Evolutionary conservation across 1,140 invertebrate species (phyloP), one percentile per base, ranked within the genome.

Genomic region (Zaprionus davidi): DNA sequence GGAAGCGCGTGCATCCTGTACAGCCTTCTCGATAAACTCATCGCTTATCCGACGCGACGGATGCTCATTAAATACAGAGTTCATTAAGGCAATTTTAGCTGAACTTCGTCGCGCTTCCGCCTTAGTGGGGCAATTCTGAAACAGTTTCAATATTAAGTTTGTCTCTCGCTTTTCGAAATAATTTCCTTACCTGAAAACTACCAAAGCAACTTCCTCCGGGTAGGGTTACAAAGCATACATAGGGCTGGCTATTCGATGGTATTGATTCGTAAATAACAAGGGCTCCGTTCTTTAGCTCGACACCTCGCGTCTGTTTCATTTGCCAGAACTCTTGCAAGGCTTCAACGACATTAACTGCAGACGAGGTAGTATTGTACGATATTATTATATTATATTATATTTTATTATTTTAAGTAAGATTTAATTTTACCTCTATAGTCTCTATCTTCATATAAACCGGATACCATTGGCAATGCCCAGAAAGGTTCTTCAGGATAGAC

Each of bases 251-350:
- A 36, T 96, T 96, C 17, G 97, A 96, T 34, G 98, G 98, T 58
- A 98, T 97, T 2, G 97, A 98, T 94, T 99, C 98, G 92, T 99
- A 99, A 87, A 98, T 98, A 66, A 99, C 97, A 73, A 98, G 95
- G 5, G 97, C 97, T 26, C 97, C 97, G 90, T 97, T 98, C 83
- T 97, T 95, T 34, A 98, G 93, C 85, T 98, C 97, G 6, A 96
- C 96, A n/a, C 97, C 96, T 77, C 97, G 93, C 34, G 96, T 95
- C 85, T 97, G 96, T 93, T 99, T 99, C 97, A 98, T 98, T 93
- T 98, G 97, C 98, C 98, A 99, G 93, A 99, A 99, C 93, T 98
- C 98, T 93, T 99, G 98, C 28, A 99, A 93, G 11, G 98, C 98
- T 93, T 99, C 98, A 28, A 99, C 97, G 12, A 99, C 98, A 94